Evolutionary conservation across 92 coral and sea anemone species (phyloP), one percentile per base, ranked within the genome.

Genomic region (Heliopora coerulea): DNA sequence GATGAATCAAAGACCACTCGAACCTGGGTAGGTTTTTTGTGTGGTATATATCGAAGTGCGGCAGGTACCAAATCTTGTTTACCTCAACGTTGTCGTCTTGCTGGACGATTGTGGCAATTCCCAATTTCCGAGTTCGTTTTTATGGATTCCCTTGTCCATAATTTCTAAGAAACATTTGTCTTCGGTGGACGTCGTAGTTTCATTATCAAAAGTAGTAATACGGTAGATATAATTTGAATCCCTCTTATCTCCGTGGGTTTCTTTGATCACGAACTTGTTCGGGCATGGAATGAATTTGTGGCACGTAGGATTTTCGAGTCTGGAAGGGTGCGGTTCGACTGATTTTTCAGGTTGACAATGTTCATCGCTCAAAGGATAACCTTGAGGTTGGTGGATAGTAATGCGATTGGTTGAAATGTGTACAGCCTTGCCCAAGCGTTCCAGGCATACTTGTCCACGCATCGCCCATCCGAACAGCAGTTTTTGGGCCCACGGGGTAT

Each of bases 381-480:
- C 19, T 10, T 9, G 26, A 11, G 1, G 9, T 17, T 54, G 17
- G 8, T 54, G 11, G 11, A 82, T 17, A 4, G 65, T 8, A 1
- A 73, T 83, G 26, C 81, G 54, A 41, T 52, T 59, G 8, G 80
- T 42, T 20, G 78, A 42, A 4, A 82, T 14, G 49, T 67, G 82
- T 1, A 68, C 66, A 1, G 79, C 58, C 14, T 82, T 74, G 30
- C 75, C 72, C 4, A 42, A n/a, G 20, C 62, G 85, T 21, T 83
- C 69, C 1, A 83, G 57, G 35, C 87, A 83, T 8, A 54, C 59
- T 49, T 84, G 87, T 18, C 87, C 80, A 0, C 62, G 49, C 26
- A 83, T 28, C 13, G 87, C 68, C 87, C 83, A 70, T 6, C 80
- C 87, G 1, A 83, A 42, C 10, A 30, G 30, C 19, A 81, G 66